Evolutionary conservation across 2,797 vertebrate species (phyloP).

Genomic region (Lerista edwardsae): DNA sequence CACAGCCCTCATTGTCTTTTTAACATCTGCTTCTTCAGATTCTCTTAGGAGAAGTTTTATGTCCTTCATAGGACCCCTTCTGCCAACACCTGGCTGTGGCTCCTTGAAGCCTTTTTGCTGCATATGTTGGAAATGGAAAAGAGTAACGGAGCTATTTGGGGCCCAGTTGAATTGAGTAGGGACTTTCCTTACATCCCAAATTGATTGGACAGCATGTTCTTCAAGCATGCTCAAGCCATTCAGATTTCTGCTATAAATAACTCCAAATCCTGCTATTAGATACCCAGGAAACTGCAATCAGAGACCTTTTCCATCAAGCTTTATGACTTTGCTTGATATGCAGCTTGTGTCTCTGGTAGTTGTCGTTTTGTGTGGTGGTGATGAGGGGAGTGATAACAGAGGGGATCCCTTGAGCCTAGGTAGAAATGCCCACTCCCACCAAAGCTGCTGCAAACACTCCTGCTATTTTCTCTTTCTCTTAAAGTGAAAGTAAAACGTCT

Average conservation of each 20-base stretch:
- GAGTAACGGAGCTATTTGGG: background rate
- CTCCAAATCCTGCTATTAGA: background rate
- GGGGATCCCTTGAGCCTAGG: background rate
- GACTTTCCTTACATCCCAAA: conserved; percentile 5
- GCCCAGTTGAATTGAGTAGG: background rate
- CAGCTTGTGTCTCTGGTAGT: background rate
- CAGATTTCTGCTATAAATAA: conserved; percentile 31
- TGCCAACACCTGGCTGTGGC: background rate
- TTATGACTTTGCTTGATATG: background rate
- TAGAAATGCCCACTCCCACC: background rate
- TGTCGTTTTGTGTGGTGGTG: background rate
- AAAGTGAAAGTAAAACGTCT: background rate
- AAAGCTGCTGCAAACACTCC: background rate
- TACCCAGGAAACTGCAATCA: background rate
- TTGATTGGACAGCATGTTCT: background rate
- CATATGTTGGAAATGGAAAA: background rate
- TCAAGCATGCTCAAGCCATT: background rate
- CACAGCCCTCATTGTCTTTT: background rate
- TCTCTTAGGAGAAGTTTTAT: background rate
- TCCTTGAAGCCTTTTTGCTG: background rate
- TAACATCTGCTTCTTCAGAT: background rate
- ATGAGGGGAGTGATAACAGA: background rate
- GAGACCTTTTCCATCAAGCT: background rate
- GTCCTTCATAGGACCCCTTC: background rate
- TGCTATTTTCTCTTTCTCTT: background rate